These are phyloP conservation scores for Macrophya annulata DNA, from an alignment of 2,888 invertebrate species.

Conservation along the genomic window DNA sequence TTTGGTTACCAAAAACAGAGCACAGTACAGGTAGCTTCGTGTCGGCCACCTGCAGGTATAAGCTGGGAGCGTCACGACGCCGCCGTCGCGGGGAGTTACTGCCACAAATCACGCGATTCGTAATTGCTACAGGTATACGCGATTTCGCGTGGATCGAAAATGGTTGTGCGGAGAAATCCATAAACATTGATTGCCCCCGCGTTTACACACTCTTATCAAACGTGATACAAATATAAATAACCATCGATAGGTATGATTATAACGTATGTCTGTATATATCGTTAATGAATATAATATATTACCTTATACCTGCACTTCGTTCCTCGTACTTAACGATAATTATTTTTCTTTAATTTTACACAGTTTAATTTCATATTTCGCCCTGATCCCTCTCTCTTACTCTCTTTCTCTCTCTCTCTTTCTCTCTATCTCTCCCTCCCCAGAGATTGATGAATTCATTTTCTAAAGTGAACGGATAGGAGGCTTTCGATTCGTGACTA, in stretches of 20 bases:
- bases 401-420: not conserved
- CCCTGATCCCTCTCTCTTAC: not conserved
- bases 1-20: conserved; percentile 68
- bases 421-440: not conserved
- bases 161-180: conserved; percentile 69
- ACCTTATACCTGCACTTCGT: not conserved
- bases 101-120: conserved; percentile 79
- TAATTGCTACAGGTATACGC: conserved; percentile 77
- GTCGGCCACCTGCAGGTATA: conserved; percentile 75
- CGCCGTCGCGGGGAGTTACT: conserved; percentile 78
- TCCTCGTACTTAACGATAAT: not conserved
- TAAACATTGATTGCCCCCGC: conserved; percentile 75
- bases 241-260: not conserved
- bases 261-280: not conserved
- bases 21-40: conserved; percentile 72
- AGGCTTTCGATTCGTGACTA: conserved; percentile 45
- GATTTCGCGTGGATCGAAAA: conserved; percentile 70
- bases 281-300: not conserved
- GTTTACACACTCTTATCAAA: conserved; percentile 55
- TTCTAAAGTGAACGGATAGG: conserved; percentile 29
- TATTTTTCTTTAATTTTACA: not conserved
- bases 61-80: conserved; percentile 78
- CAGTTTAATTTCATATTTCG: conserved; percentile 15
- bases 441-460: conserved; percentile 28
- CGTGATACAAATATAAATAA: conserved; percentile 35